These are phyloP conservation scores for Aphis gossypii DNA, from an alignment of 1,140 invertebrate species.

Conservation along the genomic window DNA sequence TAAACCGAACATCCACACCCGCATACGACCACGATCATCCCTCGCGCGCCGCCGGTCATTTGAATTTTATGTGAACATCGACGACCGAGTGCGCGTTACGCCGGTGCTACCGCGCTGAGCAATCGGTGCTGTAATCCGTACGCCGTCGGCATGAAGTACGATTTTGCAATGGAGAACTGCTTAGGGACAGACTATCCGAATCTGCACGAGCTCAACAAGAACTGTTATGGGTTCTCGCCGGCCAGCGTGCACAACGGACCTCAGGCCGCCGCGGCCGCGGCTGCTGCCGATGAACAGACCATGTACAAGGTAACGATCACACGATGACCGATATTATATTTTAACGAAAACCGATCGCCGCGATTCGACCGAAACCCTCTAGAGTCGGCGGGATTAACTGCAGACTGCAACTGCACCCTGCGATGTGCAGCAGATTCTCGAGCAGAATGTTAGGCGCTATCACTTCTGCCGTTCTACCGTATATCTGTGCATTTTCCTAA, in stretches of 20 bases:
- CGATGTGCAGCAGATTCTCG: no score
- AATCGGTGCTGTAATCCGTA: not conserved
- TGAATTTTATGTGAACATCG: conserved; percentile 1
- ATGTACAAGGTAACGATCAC: conserved; percentile 52
- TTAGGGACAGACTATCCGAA: conserved; percentile 54
- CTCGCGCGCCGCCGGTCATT: not conserved
- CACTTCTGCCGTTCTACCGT: no score
- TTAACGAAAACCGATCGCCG: not conserved
- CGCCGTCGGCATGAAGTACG: conserved; percentile 57
- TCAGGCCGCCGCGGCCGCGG: conserved; percentile 44
- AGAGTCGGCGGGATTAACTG: not conserved
- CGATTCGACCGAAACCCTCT: not conserved
- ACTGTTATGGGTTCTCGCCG: conserved; percentile 56
- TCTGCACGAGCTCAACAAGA: conserved; percentile 54
- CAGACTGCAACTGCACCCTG: not conserved
- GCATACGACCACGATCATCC: not conserved
- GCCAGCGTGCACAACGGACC: conserved; percentile 56
- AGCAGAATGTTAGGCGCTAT: not conserved
- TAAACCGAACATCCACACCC: not conserved
- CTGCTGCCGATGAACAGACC: conserved; percentile 42
- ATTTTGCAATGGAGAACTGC: conserved; percentile 53
- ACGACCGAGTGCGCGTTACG: not conserved
- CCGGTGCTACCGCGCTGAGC: not conserved
- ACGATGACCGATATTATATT: not conserved
- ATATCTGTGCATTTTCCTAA: not conserved